Base-by-base conservation (phyloP, 2,797 vertebrate species). In the Megalops cyprinoides region DNA sequence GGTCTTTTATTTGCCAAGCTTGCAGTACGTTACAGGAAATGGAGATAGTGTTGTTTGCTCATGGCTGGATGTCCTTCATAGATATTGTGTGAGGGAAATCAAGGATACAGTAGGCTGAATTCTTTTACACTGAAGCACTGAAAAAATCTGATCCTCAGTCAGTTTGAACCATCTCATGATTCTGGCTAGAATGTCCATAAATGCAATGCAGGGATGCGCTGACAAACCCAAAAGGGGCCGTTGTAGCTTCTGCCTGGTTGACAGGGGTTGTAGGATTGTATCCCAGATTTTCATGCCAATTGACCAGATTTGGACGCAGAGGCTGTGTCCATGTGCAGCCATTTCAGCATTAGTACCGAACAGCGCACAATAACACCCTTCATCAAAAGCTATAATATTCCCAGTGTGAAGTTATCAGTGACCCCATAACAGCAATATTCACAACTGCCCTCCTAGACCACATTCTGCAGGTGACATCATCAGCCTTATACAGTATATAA, bases 21-120 rank as follows among this genome's bases (percentile, higher is more conserved):
- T 25, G 76, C 77, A 69, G n/a, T 42, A 79, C 84, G 76, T 55
- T 82, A 81, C 74, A 76, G 80, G 69, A 0, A 12, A 77, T 49
- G 74, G 73, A 51, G 76, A 73, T 49, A 73, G 73, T 62, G 79
- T 80, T 84, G 83, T 85, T 83, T 82, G 81, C 78, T 78, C 78
- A 69, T 37, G 48, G n/a, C 15, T 74, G 60, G 75, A 74, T 80
- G 81, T 82, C 81, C 80, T 83, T 81, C 74, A 49, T 78, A 62
- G 49, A 20, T 55, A 75, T 79, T 86, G 53, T 58, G 28, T 76
- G 76, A 71, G n/a, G n/a, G n/a, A n/a, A n/a, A n/a, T n/a, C 58
- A 60, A 79, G 79, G 51, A 77, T 71, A 78, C 78, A 31, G n/a
- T 49, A 78, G 25, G 58, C n/a, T 51, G 34, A 74, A 42, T 49